A percentile compares a stretch with the other conserved stretches of the same genome.
Conservation (phyloP, 2,797 vertebrate species). For the Paguma larvata region DNA sequence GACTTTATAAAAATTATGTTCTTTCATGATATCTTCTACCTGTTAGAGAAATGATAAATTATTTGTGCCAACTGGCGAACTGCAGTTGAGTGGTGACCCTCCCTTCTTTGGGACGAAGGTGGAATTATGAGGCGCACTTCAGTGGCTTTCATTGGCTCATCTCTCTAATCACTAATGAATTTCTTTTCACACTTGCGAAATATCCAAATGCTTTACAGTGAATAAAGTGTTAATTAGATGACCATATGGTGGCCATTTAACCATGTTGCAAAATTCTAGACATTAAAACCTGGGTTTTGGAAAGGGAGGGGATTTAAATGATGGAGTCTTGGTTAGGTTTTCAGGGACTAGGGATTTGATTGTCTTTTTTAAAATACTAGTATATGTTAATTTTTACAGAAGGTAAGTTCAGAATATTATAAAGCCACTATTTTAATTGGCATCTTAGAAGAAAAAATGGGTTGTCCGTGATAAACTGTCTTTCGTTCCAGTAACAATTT, state of each 20-base stretch:
- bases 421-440: constrained; percentile 59
- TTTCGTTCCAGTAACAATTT: constrained; percentile 60
- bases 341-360: constrained; percentile 13
- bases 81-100: not conserved
- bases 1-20: constrained; percentile 41
- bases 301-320: constrained; percentile 10
- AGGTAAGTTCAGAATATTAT: constrained; percentile 60
- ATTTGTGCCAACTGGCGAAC: constrained; percentile 28
- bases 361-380: not conserved
- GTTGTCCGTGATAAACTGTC: constrained; percentile 7
- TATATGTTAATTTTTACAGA: constrained; percentile 65
- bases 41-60: not conserved
- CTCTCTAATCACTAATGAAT: not conserved
- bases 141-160: not conserved
- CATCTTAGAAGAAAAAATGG: constrained; percentile 55
- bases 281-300: constrained; percentile 32
- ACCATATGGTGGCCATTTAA: not conserved
- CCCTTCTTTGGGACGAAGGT: not conserved
- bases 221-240: constrained; percentile 28
- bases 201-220: not conserved
- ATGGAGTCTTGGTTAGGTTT: constrained; percentile 29
- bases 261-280: constrained; percentile 44
- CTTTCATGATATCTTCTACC: not conserved
- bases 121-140: not conserved
- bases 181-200: constrained; percentile 3